Percentiles rank a stretch among this genome's conserved stretches.
phyloP scores from a whole-genome alignment of 2,888 invertebrate genomes.

The Falcaria lacertinaria region DNA sequence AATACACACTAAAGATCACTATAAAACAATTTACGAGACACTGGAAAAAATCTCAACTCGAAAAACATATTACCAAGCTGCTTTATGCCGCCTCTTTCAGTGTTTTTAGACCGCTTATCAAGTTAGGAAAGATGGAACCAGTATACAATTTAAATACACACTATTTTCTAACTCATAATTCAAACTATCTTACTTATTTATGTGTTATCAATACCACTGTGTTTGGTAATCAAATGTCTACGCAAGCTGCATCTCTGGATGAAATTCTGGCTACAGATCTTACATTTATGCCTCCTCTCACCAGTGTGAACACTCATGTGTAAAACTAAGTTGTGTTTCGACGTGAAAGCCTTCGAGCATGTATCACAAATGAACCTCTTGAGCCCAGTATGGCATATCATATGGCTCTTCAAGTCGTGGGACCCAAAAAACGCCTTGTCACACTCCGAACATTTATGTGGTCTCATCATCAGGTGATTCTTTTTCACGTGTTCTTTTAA shows the following conservation, averaged over 20 bases:
- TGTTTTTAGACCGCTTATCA: too few relatives aligned
- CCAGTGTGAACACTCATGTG: constrained; percentile 46
- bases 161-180: too few relatives aligned
- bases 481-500: constrained; percentile 30
- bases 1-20: too few relatives aligned
- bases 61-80: too few relatives aligned
- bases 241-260: constrained; percentile 39
- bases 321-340: constrained; percentile 30
- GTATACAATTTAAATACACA: too few relatives aligned
- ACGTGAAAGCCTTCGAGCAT: constrained; percentile 41
- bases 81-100: too few relatives aligned
- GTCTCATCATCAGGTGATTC: constrained; percentile 45
- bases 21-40: too few relatives aligned
- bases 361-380: constrained; percentile 50
- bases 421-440: constrained; percentile 30
- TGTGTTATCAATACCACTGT: too few relatives aligned
- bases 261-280: constrained; percentile 32
- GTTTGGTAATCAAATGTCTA: constrained; percentile 24
- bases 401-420: constrained; percentile 28
- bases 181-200: too few relatives aligned
- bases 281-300: constrained; percentile 34
- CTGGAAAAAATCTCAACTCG: too few relatives aligned
- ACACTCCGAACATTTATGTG: constrained; percentile 29
- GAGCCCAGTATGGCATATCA: constrained; percentile 43
- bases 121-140: too few relatives aligned